Conservation (phyloP, 2,113 vertebrate species). For the Turdus rufiventris region DNA sequence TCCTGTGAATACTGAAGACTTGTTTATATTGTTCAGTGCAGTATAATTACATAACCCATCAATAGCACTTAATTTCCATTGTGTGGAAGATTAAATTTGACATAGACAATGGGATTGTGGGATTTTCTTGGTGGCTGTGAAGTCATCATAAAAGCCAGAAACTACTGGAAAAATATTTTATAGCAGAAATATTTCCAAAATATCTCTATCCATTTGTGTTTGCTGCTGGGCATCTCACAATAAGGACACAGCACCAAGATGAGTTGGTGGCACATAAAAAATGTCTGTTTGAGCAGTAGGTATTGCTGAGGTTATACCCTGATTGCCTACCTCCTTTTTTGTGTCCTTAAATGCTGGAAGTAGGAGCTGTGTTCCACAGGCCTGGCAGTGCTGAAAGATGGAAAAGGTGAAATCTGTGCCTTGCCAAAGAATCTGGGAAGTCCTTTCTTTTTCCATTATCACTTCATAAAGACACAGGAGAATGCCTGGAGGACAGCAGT, state of each 20-base stretch:
- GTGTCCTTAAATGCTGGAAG: not conserved
- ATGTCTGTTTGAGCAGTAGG: not conserved
- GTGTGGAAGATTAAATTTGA: not conserved
- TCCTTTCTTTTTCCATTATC: not conserved
- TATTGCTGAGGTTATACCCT: not conserved
- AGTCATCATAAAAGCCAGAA: not conserved
- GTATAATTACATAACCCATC: not conserved
- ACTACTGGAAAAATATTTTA: not conserved
- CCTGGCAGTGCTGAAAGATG: not conserved
- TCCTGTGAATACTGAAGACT: not conserved
- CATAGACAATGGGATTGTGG: not conserved
- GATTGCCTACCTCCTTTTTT: not conserved
- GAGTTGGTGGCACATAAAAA: not conserved
- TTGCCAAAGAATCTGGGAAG: not conserved
- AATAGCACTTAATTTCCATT: not conserved
- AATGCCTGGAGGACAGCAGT: not conserved
- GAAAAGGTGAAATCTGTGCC: slow-evolving; percentile 10
- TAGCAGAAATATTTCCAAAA: not conserved
- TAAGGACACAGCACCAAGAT: not conserved
- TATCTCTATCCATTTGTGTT: not conserved
- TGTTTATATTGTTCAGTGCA: not conserved
- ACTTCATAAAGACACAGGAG: not conserved
- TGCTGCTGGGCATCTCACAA: not conserved
- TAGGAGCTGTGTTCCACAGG: not conserved
- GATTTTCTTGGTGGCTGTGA: not conserved